These are phyloP conservation scores for Mesoligia furuncula DNA, from an alignment of 2,888 invertebrate genomes.

Conservation along the genomic window DNA sequence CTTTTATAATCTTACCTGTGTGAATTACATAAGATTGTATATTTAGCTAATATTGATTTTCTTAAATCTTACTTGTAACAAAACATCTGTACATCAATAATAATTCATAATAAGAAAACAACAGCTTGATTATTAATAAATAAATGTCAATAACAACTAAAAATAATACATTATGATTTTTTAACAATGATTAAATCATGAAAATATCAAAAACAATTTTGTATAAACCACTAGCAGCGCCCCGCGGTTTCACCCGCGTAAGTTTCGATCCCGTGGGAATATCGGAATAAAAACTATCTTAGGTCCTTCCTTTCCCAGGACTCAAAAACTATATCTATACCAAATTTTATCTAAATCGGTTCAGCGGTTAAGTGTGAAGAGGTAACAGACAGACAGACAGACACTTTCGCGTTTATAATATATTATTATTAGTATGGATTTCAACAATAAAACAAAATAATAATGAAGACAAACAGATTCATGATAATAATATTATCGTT, in stretches of 20 bases:
- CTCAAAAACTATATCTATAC: no score
- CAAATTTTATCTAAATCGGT: no score
- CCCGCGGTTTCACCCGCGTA: no score
- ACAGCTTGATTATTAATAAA: conserved; percentile 15
- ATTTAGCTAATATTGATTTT: conserved; percentile 22
- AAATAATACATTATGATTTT: conserved; percentile 7
- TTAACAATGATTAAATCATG: conserved; percentile 17
- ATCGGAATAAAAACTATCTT: no score
- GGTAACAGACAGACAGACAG: no score
- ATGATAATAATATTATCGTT: conserved; percentile 12
- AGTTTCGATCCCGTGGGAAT: no score
- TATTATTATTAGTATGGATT: no score
- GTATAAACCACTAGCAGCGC: not conserved
- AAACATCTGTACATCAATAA: conserved; percentile 26
- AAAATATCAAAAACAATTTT: conserved; percentile 12
- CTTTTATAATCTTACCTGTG: conserved; percentile 15
- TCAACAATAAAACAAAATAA: conserved; percentile 10
- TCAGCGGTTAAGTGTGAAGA: no score
- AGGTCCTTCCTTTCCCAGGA: no score
- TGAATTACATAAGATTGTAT: conserved; percentile 38
- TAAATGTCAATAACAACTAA: conserved; percentile 1
- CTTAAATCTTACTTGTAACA: not conserved
- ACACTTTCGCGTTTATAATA: no score
- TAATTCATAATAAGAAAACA: conserved; percentile 12
- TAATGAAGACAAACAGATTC: conserved; percentile 34